Base-by-base conservation (phyloP, 2,888 invertebrate genomes). In the Arge pagana region DNA sequence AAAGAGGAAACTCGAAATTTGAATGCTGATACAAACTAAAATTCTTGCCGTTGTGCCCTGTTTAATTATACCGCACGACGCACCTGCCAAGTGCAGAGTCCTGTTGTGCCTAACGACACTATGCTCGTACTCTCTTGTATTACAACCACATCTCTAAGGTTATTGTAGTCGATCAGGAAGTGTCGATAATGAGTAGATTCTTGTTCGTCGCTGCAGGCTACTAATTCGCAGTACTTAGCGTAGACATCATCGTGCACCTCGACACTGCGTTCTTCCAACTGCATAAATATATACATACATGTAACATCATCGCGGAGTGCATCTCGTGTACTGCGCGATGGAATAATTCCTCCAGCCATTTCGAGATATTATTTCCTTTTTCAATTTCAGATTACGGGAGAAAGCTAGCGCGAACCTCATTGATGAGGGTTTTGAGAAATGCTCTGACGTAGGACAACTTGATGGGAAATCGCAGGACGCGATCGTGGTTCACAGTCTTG, bases 81-180 rank as follows among this genome's bases (percentile, higher is more conserved):
- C n/a, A 87, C 87, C 83, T 89, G 87, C 90, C 90, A 91, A 63
- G 85, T 87, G 60, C 84, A 84, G 61, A 91, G 78, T 19, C 91
- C 91, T 11, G 91, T 92, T 15, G 91, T 90, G 21, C 90, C 90
- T 72, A 87, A 82, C 1, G 86, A 82, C 59, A 91, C 87, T 67
- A 90, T 83, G 67, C 82, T 86, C 50, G 80, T 82, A 52, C 85
- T 88, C 75, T 91, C 91, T 60, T 83, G 83, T 43, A 90, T 74
- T 10, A 82, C 85, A 24, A 90, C 74, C 18, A 48, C 26, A 77
- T 70, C 56, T 69, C 72, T 59, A 52, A 60, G 31, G 49, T 76
- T 67, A 52, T 78, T 66, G 24, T 74, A 67, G 26, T 70, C 56
- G 49, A 85, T 64, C 31, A 80, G 48, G 71, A 87, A 89, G 72